These are phyloP conservation scores for Cebidichthys violaceus DNA, from an alignment of 2,113 vertebrate species.

Conservation along the genomic window DNA sequence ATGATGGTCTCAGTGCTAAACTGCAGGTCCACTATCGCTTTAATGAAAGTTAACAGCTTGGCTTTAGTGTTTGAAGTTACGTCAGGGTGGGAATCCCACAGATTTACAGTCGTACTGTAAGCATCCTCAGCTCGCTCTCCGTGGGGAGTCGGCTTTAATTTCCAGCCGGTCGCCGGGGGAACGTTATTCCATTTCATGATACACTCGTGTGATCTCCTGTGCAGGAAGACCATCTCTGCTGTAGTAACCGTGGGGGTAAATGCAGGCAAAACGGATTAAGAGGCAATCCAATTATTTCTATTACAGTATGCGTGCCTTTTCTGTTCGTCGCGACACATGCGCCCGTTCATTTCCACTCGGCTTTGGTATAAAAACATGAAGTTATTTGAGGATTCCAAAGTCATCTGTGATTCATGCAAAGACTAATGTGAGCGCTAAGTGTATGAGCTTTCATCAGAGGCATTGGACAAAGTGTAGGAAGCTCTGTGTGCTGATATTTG, in stretches of 20 bases:
- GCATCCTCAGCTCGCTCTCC: background rate
- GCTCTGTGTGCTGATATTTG: background rate
- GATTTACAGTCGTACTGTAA: background rate
- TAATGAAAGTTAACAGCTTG: background rate
- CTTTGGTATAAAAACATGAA: no score
- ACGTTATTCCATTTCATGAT: background rate
- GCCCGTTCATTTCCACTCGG: background rate
- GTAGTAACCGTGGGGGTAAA: background rate
- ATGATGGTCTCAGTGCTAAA: background rate
- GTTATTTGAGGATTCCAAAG: background rate
- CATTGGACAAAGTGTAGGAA: background rate
- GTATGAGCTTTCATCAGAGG: background rate
- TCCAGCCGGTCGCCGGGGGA: background rate
- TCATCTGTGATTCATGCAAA: conserved; percentile 5
- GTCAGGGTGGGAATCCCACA: background rate
- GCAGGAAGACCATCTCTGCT: background rate
- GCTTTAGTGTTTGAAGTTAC: background rate
- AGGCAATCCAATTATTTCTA: background rate
- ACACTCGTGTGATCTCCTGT: background rate
- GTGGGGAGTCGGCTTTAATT: background rate
- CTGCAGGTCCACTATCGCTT: background rate
- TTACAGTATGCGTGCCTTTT: background rate
- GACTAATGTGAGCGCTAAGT: background rate
- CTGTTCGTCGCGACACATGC: background rate
- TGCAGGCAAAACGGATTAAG: background rate